phyloP scores from a whole-genome alignment of 2,797 vertebrate species.

The Meriones psammophilus region DNA sequence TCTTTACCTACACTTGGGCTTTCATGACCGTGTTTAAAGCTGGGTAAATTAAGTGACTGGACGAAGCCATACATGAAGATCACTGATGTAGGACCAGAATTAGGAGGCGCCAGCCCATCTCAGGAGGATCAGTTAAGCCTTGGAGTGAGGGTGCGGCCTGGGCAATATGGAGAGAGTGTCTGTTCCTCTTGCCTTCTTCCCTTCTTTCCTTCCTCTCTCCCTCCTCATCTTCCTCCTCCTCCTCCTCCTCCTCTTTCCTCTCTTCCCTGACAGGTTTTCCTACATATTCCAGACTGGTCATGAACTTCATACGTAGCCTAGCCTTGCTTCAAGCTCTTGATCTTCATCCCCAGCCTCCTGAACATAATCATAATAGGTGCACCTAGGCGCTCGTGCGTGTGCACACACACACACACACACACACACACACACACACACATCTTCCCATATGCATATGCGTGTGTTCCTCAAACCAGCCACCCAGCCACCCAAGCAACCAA shows the following conservation, averaged over 20 bases:
- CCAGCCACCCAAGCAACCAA: not conserved
- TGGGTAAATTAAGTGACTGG: not conserved
- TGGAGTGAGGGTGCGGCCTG: not conserved
- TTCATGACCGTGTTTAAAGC: not conserved
- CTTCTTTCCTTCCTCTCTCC: not conserved
- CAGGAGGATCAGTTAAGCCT: not conserved
- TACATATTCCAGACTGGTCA: not conserved
- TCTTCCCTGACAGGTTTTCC: not conserved
- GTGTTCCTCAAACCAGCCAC: not conserved
- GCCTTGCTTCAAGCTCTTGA: not conserved
- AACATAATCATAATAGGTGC: not conserved
- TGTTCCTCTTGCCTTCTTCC: not conserved
- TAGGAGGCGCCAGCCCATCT: not conserved
- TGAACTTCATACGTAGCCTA: not conserved
- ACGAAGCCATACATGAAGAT: not conserved
- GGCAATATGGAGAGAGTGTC: not conserved
- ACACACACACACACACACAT: fast-evolving
- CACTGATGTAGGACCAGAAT: not conserved
- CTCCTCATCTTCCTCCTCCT: not conserved
- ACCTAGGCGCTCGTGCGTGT: no score
- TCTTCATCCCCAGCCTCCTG: not conserved
- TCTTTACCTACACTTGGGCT: not conserved
- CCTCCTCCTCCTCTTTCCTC: not conserved
- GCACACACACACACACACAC: not conserved
- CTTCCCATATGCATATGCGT: not conserved